Evolutionary conservation across 2,797 vertebrate species (phyloP).

Genomic region (Agapornis canus): DNA sequence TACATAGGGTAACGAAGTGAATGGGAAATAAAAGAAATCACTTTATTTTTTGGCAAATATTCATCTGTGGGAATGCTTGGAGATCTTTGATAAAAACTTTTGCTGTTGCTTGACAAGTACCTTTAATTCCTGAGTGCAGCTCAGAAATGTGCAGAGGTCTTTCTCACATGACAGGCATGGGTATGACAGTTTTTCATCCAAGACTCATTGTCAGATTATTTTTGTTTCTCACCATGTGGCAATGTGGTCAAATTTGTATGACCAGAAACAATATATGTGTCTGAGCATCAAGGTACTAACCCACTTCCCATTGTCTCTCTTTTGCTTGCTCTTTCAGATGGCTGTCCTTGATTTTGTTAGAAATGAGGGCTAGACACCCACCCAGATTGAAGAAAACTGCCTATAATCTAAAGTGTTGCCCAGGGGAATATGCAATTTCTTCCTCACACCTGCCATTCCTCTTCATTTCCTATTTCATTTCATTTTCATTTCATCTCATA

Average conservation of each 20-base stretch:
- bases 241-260: not conserved
- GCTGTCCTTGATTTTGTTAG: not conserved
- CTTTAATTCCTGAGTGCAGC: not conserved
- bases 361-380: not conserved
- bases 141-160: not conserved
- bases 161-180: not conserved
- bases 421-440: not conserved
- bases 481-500: constrained; percentile 14
- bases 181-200: not conserved
- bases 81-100: not conserved
- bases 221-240: not conserved
- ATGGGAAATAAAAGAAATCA: not conserved
- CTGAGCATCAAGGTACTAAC: not conserved
- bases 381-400: not conserved
- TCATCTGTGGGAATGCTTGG: not conserved
- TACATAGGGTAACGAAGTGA: not conserved
- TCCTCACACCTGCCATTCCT: constrained; percentile 16
- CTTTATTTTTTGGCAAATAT: not conserved
- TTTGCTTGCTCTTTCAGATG: not conserved
- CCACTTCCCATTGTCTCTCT: not conserved
- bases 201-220: not conserved
- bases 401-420: not conserved
- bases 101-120: not conserved
- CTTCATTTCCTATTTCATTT: constrained; percentile 45
- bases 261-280: not conserved